These are phyloP conservation scores for Scleropages formosus DNA, from an alignment of 2,797 vertebrate genomes.

Conservation along the genomic window DNA sequence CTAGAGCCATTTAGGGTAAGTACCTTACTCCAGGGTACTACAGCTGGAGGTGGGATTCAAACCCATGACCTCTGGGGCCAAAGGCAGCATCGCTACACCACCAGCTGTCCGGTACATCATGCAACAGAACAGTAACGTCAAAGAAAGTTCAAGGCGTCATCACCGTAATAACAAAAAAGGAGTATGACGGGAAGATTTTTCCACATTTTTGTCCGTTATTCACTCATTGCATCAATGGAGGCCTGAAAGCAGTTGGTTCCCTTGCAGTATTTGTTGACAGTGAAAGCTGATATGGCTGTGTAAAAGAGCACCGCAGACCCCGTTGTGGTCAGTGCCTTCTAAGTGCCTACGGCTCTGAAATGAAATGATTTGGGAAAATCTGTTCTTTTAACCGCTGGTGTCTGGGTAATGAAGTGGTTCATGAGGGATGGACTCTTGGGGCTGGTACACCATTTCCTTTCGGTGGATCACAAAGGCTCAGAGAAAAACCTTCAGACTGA, in stretches of 20 bases:
- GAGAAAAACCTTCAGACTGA: slow-evolving; percentile 55
- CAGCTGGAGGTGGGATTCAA: too few species aligned
- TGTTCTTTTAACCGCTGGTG: slow-evolving; percentile 53
- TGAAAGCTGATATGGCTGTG: slow-evolving; percentile 61
- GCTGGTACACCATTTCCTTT: slow-evolving; percentile 59
- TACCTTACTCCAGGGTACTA: too few species aligned
- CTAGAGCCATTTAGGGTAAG: too few species aligned
- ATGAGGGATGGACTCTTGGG: slow-evolving; percentile 54
- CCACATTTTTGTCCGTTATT: slow-evolving; percentile 43
- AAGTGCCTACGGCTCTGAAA: slow-evolving; percentile 60
- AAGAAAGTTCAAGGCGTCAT: too few species aligned
- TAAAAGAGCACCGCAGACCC: slow-evolving; percentile 41
- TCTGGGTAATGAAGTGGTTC: slow-evolving; percentile 69
- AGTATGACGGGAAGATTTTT: slow-evolving; percentile 36
- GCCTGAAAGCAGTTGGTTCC: slow-evolving; percentile 48
- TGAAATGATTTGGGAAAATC: slow-evolving; percentile 68
- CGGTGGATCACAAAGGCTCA: slow-evolving; percentile 56
- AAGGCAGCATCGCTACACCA: too few species aligned
- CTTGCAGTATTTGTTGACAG: slow-evolving; percentile 42
- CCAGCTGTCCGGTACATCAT: too few species aligned
- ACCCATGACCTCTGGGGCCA: too few species aligned
- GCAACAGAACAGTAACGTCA: too few species aligned
- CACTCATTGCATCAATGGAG: slow-evolving; percentile 45
- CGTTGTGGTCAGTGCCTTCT: slow-evolving; percentile 63
- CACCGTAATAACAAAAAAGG: slow-evolving; percentile 28